Conservation (phyloP, 2,797 vertebrate genomes). For the Nasua narica region DNA sequence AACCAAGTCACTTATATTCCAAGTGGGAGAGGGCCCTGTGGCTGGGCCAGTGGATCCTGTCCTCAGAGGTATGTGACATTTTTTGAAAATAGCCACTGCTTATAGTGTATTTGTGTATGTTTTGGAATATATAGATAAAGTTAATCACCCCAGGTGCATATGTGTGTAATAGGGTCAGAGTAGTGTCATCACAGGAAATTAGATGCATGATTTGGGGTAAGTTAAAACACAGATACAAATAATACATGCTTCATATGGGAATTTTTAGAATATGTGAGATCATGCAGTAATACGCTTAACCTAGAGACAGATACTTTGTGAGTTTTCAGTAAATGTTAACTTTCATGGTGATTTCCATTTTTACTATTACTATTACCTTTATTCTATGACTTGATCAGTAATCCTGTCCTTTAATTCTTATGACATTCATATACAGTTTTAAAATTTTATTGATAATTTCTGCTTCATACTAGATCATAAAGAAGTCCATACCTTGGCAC, state of each 20-base stretch:
- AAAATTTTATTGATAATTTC: neutral
- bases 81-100: neutral
- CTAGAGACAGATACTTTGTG: neutral
- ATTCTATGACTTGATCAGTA: neutral
- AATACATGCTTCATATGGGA: neutral
- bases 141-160: neutral
- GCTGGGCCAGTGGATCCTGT: constrained; percentile 80
- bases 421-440: neutral
- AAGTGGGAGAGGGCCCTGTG: constrained; percentile 74
- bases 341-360: neutral
- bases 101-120: neutral
- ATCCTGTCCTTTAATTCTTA: constrained; percentile 6
- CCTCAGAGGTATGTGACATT: constrained; percentile 78
- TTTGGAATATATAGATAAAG: neutral
- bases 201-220: neutral
- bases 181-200: neutral
- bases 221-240: neutral
- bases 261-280: neutral
- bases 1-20: constrained; percentile 78
- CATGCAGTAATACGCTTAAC: neutral
- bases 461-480: neutral
- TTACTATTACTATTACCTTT: neutral
- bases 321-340: neutral
- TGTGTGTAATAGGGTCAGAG: neutral
- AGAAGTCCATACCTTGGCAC: neutral